phyloP scores from a whole-genome alignment of 2,797 vertebrate genomes.

The Ispidina lecontei region DNA sequence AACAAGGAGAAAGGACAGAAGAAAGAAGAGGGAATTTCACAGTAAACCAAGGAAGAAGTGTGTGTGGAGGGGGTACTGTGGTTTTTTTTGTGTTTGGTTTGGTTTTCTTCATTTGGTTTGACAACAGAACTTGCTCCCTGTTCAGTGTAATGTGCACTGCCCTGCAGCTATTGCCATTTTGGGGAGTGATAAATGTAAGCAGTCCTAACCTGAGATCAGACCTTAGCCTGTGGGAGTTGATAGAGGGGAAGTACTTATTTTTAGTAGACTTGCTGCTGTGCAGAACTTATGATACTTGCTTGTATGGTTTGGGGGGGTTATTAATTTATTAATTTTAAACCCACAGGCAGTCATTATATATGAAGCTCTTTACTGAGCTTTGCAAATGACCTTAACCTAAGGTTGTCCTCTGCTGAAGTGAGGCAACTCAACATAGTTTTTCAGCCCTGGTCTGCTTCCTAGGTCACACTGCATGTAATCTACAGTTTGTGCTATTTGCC shows the following conservation, averaged over 20 bases:
- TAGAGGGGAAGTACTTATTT: background rate
- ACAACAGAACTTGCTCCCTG: background rate
- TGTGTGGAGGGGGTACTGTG: rapidly evolving
- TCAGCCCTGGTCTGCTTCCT: background rate
- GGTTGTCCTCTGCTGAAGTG: background rate
- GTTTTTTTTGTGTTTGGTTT: background rate
- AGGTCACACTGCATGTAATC: background rate
- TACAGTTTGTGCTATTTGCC: background rate
- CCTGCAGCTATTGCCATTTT: background rate
- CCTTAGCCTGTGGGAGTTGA: background rate
- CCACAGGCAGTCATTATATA: background rate
- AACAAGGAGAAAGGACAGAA: background rate
- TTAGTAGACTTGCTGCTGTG: background rate
- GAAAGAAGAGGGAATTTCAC: background rate
- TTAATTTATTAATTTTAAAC: background rate
- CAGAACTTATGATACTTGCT: background rate
- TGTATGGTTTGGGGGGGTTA: background rate
- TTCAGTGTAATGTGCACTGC: background rate
- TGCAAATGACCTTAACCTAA: background rate
- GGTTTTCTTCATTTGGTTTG: background rate
- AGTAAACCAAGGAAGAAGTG: background rate
- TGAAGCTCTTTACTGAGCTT: background rate
- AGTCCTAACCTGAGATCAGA: background rate
- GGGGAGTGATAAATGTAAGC: background rate
- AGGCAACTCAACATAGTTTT: background rate